A percentile compares a stretch with the other conserved stretches of the same genome.
phyloP scores from a whole-genome alignment of 2,888 invertebrate species.

The Agriopis aurantiaria region DNA sequence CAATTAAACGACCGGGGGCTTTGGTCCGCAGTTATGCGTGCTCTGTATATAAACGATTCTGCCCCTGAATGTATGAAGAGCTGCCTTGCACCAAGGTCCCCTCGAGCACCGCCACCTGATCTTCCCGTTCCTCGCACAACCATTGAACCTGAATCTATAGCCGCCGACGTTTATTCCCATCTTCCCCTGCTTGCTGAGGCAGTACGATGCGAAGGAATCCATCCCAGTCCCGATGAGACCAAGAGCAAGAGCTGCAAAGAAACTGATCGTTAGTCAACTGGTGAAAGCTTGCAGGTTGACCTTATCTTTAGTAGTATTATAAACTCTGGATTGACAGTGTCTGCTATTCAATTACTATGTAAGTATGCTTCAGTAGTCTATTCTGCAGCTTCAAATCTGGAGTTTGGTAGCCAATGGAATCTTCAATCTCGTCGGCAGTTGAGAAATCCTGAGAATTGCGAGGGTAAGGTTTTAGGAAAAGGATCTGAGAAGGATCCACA shows the following conservation, averaged over 20 bases:
- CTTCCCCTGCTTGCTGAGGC: slow-evolving; percentile 83
- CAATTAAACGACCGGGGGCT: slow-evolving; percentile 59
- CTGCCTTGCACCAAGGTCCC: slow-evolving; percentile 82
- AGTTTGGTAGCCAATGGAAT: background rate
- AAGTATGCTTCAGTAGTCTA: background rate
- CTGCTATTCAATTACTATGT: slow-evolving; percentile 19
- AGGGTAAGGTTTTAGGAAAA: slow-evolving; percentile 3
- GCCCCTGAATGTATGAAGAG: slow-evolving; percentile 78
- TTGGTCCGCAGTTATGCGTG: slow-evolving; percentile 79
- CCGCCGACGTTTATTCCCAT: slow-evolving; percentile 83
- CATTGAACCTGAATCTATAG: slow-evolving; percentile 80
- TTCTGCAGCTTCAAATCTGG: background rate
- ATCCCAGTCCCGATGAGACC: slow-evolving; percentile 76
- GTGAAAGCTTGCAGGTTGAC: background rate
- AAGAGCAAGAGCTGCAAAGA: slow-evolving; percentile 57
- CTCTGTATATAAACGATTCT: slow-evolving; percentile 81
- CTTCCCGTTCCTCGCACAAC: slow-evolving; percentile 80
- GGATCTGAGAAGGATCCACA: background rate
- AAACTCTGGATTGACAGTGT: too few relatives aligned
- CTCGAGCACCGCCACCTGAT: slow-evolving; percentile 81
- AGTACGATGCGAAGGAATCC: slow-evolving; percentile 79
- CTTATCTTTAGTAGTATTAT: background rate
- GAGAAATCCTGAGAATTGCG: slow-evolving; percentile 15
- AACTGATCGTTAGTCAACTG: slow-evolving; percentile 17
- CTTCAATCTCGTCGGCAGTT: background rate